Base-by-base conservation (phyloP, 1,140 invertebrate genomes). In the Habropoda laboriosa region DNA sequence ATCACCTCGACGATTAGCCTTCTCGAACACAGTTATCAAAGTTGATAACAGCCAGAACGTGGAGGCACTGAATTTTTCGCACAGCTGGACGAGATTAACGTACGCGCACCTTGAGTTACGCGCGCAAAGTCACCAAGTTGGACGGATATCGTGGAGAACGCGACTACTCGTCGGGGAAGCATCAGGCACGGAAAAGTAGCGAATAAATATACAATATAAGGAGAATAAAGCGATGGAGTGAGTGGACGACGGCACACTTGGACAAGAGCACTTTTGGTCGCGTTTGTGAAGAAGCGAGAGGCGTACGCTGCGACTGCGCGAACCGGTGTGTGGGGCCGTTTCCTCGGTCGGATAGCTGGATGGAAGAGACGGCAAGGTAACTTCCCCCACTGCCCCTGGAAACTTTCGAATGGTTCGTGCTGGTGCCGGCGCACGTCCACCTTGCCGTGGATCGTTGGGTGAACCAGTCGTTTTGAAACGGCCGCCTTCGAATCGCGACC, bases 231-330 rank as follows among this genome's bases (percentile, higher is more conserved):
- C 21, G 49, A 24, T 55, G 27, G 51, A 53, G n/a, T 45, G 45
- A 53, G 38, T 58, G 49, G 42, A 72, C 58, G 81, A n/a, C 79
- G n/a, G 75, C 51, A 32, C 51, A 70, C 81, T 40, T 61, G 21
- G 27, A 66, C 30, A 30, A 60, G n/a, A n/a, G n/a, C n/a, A n/a
- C n/a, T 47, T 72, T 68, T 77, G 81, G 21, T 80, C 38, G 72
- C 51, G 67, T 57, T 64, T 73, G 35, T n/a, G 45, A 80, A 75
- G 83, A 63, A 86, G 58, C 74, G 60, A 83, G 88, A 89, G 87
- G 87, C 89, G 90, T 88, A 90, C 91, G 88, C 78, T 88, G 90
- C 92, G 91, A 87, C 89, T 92, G 91, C 91, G 90, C 91, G 89
- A 91, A 92, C 88, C 90, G 89, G 89, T 93, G 89, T 93, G 87